Percentiles rank a stretch among this genome's conserved stretches.
These are phyloP conservation scores for Polypedilum vanderplanki DNA, from an alignment of 1,140 invertebrate genomes.

Conservation along the genomic window DNA sequence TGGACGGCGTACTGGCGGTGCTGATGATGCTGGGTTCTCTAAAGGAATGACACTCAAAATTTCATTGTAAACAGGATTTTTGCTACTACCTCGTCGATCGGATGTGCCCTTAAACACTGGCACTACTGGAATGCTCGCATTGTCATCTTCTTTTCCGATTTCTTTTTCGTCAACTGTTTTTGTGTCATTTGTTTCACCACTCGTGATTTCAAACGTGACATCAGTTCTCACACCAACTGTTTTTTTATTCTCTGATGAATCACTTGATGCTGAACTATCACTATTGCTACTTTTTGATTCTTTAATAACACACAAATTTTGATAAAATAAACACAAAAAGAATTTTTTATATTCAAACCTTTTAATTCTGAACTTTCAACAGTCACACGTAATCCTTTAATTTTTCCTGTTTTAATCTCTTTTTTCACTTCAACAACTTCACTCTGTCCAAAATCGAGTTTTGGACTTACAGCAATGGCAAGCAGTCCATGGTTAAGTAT, in stretches of 20 bases:
- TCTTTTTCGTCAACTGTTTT: slow-evolving; percentile 22
- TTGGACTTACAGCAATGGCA: background rate
- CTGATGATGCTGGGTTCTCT: background rate
- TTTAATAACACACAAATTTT: too few relatives aligned
- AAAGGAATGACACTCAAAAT: slow-evolving; percentile 22
- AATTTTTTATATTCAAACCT: slow-evolving; percentile 29
- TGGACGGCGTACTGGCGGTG: background rate
- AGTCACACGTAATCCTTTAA: slow-evolving; percentile 43
- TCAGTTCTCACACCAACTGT: slow-evolving; percentile 44
- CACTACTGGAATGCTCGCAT: slow-evolving; percentile 39
- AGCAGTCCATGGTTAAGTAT: background rate
- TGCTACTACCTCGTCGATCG: slow-evolving; percentile 35
- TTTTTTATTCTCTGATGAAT: slow-evolving; percentile 42
- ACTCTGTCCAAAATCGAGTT: slow-evolving; percentile 26
- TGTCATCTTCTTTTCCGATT: slow-evolving; percentile 35
- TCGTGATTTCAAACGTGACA: slow-evolving; percentile 43
- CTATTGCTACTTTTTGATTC: slow-evolving; percentile 32
- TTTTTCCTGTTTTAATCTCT: slow-evolving; percentile 36
- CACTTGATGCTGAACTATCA: slow-evolving; percentile 43
- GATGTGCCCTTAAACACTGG: slow-evolving; percentile 34
- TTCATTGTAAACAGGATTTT: background rate
- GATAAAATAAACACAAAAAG: too few relatives aligned
- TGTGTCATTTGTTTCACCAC: slow-evolving; percentile 33
- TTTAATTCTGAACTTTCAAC: slow-evolving; percentile 39
- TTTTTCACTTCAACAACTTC: slow-evolving; percentile 10